A percentile compares a stretch with the other conserved stretches of the same genome.
phyloP scores from a whole-genome alignment of 23 tunicate genomes.

The Trididemnum miniatum region DNA sequence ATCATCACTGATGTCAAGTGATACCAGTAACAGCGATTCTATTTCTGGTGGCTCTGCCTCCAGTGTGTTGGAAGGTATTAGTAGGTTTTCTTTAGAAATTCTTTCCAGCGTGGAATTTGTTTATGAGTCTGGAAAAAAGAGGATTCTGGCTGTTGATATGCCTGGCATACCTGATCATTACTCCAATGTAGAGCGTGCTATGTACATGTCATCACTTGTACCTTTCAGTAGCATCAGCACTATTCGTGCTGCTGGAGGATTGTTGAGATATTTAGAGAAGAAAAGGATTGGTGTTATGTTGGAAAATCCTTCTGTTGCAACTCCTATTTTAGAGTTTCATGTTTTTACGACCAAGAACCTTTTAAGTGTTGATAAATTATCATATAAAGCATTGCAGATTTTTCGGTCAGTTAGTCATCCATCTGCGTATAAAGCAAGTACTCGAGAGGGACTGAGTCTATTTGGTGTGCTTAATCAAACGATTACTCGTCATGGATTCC shows the following conservation, averaged over 20 bases:
- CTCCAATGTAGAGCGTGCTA: constrained; percentile 41
- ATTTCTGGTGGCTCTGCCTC: not conserved
- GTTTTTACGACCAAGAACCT: constrained; percentile 54
- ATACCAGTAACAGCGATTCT: not conserved
- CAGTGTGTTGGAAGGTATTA: not conserved
- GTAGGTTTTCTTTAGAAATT: constrained; percentile 44
- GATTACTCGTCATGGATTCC: constrained; percentile 53
- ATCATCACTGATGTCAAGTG: not conserved
- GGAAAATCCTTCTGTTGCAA: constrained; percentile 48
- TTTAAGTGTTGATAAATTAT: constrained; percentile 52
- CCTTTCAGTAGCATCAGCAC: constrained; percentile 59
- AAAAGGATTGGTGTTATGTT: constrained; percentile 65
- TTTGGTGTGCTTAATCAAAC: constrained; percentile 77
- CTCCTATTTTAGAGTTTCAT: constrained; percentile 53
- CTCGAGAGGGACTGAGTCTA: constrained; percentile 82
- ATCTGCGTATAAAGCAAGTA: constrained; percentile 54
- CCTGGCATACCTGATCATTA: constrained; percentile 73
- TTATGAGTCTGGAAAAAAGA: constrained; percentile 54
- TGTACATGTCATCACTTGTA: constrained; percentile 54
- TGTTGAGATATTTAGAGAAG: constrained; percentile 70
- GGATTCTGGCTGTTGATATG: constrained; percentile 43
- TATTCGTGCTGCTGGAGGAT: constrained; percentile 72
- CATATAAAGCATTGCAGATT: constrained; percentile 71
- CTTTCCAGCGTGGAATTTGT: constrained; percentile 60
- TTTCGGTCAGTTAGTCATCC: constrained; percentile 75